These are phyloP conservation scores for Coptodon bakossiorum DNA, from an alignment of 2,113 vertebrate species.

Conservation along the genomic window DNA sequence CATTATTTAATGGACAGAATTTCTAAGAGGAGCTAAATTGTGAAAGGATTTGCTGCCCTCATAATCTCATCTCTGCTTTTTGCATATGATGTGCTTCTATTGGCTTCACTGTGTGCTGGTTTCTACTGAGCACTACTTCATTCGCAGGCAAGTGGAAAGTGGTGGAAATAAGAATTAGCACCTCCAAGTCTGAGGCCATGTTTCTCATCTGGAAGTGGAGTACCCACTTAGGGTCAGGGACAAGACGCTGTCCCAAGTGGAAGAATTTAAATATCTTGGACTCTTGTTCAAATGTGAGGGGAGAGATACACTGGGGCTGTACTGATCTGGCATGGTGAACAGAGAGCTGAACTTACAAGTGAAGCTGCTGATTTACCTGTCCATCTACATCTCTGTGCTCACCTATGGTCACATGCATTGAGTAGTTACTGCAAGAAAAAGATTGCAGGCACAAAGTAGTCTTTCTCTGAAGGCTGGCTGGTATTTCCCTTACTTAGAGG, in stretches of 20 bases:
- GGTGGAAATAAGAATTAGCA: neutral
- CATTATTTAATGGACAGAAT: neutral
- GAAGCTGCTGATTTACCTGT: neutral
- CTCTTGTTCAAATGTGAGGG: neutral
- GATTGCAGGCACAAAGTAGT: rapidly evolving
- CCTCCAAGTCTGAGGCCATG: neutral
- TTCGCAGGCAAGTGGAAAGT: neutral
- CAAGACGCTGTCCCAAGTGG: neutral
- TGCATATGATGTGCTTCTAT: rapidly evolving
- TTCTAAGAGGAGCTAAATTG: neutral
- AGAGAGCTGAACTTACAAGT: neutral
- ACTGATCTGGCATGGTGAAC: neutral
- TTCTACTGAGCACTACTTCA: neutral
- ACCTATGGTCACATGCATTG: neutral
- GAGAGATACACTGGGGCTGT: neutral
- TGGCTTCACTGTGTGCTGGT: neutral
- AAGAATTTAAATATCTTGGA: neutral
- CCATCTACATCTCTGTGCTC: neutral
- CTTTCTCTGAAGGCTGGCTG: neutral
- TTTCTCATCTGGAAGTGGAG: neutral
- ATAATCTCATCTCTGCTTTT: neutral
- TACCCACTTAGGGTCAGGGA: neutral
- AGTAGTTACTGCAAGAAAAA: neutral
- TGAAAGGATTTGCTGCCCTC: neutral
- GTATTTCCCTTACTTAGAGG: neutral